Conservation (phyloP, 2,797 vertebrate species). For the Dicrostonyx torquatus region DNA sequence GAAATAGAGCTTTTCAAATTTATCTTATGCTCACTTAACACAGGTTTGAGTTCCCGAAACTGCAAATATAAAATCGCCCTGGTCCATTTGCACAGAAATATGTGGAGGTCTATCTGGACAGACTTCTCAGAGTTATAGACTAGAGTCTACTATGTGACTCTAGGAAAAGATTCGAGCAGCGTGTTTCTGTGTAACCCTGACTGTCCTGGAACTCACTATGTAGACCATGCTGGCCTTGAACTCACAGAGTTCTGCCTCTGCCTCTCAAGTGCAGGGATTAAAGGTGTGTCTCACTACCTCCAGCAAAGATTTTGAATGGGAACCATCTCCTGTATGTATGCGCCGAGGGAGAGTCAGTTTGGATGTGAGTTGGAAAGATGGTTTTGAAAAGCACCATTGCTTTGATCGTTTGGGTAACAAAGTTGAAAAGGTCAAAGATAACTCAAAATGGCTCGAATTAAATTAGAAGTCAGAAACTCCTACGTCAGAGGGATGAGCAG, state of each 20-base stretch:
- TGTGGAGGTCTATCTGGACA: not conserved
- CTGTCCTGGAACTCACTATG: not conserved
- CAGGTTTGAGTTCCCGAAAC: not conserved
- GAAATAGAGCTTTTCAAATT: not conserved
- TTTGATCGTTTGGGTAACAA: not conserved
- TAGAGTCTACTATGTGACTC: not conserved
- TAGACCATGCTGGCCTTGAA: not conserved
- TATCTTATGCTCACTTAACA: not conserved
- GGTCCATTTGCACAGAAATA: not conserved
- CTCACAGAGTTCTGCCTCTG: not conserved
- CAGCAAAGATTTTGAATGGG: not conserved
- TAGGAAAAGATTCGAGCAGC: not conserved
- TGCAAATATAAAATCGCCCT: not conserved
- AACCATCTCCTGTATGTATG: not conserved
- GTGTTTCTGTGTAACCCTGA: not conserved
- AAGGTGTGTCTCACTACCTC: not conserved
- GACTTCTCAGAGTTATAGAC: conserved; percentile 6
- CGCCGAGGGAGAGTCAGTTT: not conserved
- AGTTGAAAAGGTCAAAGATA: conserved; percentile 3
- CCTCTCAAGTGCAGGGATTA: not conserved
- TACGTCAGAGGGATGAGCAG: not conserved
- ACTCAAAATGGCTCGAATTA: not conserved
- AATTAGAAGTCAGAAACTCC: not conserved
- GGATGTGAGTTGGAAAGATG: not conserved
- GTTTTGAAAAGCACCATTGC: not conserved